phyloP scores from a whole-genome alignment of 2,113 vertebrate species.

The Platanista minor region DNA sequence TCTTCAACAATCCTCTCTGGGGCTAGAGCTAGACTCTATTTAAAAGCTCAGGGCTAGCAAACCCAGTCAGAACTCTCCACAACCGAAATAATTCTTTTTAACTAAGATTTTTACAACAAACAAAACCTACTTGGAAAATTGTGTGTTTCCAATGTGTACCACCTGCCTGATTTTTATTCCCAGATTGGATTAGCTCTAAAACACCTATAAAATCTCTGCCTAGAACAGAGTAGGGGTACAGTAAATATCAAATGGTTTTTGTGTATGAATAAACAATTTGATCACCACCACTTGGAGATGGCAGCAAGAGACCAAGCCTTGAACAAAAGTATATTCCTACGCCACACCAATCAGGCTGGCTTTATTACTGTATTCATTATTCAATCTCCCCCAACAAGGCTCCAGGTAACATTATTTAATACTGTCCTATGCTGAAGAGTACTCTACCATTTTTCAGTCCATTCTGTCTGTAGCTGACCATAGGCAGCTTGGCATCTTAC shows the following conservation, averaged over 20 bases:
- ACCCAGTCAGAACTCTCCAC: not conserved
- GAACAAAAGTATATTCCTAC: not conserved
- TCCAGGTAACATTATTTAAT: not conserved
- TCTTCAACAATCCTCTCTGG: not conserved
- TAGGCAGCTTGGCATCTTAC: not conserved
- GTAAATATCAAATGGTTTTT: not conserved
- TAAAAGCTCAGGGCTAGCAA: not conserved
- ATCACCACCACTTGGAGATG: not conserved
- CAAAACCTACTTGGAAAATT: not conserved
- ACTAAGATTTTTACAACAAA: not conserved
- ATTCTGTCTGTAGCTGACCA: not conserved
- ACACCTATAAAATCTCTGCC: not conserved
- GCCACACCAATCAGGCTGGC: not conserved
- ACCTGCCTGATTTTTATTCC: not conserved
- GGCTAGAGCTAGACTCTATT: not conserved
- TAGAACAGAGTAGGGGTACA: not conserved
- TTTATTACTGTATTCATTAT: not conserved
- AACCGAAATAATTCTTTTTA: not conserved
- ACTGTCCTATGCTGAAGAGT: not conserved
- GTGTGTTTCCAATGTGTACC: not conserved
- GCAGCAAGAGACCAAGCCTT: not conserved
- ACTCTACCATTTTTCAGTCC: not conserved
- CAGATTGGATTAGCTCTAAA: not conserved
- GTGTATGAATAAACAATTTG: not conserved
- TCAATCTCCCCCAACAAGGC: not conserved